phyloP scores from a whole-genome alignment of 1,140 invertebrate genomes.

The Drosophila chauvacae region DNA sequence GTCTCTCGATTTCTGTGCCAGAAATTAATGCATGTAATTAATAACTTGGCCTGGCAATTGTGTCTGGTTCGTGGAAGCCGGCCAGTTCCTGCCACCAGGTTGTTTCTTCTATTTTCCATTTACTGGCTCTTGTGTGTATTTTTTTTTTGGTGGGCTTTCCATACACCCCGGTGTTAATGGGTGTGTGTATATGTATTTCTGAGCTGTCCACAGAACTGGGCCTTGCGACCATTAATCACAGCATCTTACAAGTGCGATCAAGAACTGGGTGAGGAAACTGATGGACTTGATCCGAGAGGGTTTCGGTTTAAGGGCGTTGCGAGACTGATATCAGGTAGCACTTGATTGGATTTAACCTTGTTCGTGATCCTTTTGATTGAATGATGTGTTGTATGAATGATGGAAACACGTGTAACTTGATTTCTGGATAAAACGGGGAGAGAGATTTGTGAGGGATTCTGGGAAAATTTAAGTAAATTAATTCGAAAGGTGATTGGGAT shows the following conservation, averaged over 20 bases:
- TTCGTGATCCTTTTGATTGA: conserved; percentile 48
- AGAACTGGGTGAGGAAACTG: neutral
- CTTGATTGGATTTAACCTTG: conserved; percentile 48
- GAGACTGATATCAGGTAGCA: conserved; percentile 58
- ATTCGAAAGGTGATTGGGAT: neutral
- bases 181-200: conserved; percentile 72
- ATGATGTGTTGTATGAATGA: conserved; percentile 51
- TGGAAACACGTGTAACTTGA: conserved; percentile 62
- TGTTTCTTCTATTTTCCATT: conserved; percentile 33
- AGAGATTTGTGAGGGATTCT: conserved; percentile 15
- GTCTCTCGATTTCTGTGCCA: conserved; percentile 57
- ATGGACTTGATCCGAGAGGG: conserved; percentile 18
- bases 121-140: conserved; percentile 4
- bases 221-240: conserved; percentile 74
- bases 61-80: conserved; percentile 64
- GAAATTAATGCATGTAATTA: conserved; percentile 82
- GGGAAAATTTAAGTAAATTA: conserved; percentile 13
- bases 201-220: conserved; percentile 62
- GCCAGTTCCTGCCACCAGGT: conserved; percentile 43
- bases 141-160: conserved; percentile 43
- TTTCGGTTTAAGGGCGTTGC: conserved; percentile 35
- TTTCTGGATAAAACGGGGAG: conserved; percentile 34
- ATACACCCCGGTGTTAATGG: conserved; percentile 72
- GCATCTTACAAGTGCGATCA: conserved; percentile 63
- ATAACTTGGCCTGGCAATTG: conserved; percentile 68